Evolutionary conservation across 2,888 invertebrate genomes (phyloP), one percentile per base, ranked within the genome.

Genomic region (Heliconius cydno): DNA sequence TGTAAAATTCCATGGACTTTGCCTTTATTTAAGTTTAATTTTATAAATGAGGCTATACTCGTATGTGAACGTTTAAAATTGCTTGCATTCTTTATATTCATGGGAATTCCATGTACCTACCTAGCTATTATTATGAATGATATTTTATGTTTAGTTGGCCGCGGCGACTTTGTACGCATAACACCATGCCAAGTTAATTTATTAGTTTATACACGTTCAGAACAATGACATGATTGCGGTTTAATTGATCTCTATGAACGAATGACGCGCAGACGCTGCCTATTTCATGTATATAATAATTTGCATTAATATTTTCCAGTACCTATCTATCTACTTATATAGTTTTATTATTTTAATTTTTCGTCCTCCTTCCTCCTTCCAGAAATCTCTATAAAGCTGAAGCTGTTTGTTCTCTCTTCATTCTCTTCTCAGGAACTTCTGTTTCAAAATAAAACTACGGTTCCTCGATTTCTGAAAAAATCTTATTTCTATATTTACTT

Each of bases 201-300:
- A 75, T 75, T 75, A 65, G 65, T 66, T 66, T 75, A 75, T 66
- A 75, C 41, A 63, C 75, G 75, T 75, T 75, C 28, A 75, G 66
- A 75, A 75, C 75, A 75, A 66, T 75, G 74, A 41, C 74, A 74
- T 74, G 65, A 65, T 75, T 75, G 75, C 75, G 65, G 75, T 75
- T 75, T 75, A 75, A 65, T 65, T 75, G 75, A 65, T 75, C 75
- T 65, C 38, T 75, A 75, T 75, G 75, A 75, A 66, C 63, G 65
- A 63, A 75, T 75, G 75, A 75, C 74, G 74, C 19, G 60, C 63
- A 38, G 74, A 63, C 28, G 65, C 19, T 63, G 75, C 28, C 41
- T 41, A n/a, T 65, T 65, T 75, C 38, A 68, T 65, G 65, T 75
- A 13, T 68, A 7, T 41, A 41, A 68, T 68, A 68, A 70, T 41